phyloP scores from a whole-genome alignment of 1,140 invertebrate genomes.

The Zaprionus africanus region DNA sequence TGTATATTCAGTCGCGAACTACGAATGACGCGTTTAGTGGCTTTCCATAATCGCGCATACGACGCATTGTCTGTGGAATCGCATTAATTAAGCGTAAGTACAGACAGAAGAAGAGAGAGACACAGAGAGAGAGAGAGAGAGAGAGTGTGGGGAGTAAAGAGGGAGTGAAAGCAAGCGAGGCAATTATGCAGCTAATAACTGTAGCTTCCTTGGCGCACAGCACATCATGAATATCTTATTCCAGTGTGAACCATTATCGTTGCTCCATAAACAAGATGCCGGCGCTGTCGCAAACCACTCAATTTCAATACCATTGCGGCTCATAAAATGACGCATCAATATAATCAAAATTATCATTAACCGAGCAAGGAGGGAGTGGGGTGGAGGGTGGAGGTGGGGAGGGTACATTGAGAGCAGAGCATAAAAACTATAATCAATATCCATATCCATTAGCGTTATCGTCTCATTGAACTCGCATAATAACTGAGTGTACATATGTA shows the following conservation, averaged over 20 bases:
- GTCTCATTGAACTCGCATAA: constrained; percentile 78
- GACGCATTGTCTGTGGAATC: neutral
- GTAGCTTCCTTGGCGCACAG: constrained; percentile 9
- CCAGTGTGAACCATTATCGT: constrained; percentile 52
- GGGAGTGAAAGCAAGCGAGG: neutral
- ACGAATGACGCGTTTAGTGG: neutral
- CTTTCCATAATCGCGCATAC: neutral
- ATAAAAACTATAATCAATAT: constrained; percentile 83
- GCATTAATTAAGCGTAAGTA: constrained; percentile 35
- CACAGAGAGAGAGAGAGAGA: constrained; percentile 34
- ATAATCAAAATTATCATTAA: constrained; percentile 82
- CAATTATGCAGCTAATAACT: constrained; percentile 54
- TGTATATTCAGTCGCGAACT: neutral
- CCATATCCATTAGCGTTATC: constrained; percentile 83
- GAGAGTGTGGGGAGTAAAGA: neutral
- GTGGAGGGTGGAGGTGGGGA: neutral
- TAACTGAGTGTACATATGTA: constrained; percentile 63
- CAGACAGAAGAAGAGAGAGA: constrained; percentile 29
- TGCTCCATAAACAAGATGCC: constrained; percentile 55
- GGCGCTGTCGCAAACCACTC: constrained; percentile 73
- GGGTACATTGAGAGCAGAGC: constrained; percentile 39
- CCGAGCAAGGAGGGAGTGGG: neutral
- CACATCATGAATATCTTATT: constrained; percentile 49
- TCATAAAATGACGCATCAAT: constrained; percentile 82
- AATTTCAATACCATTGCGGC: constrained; percentile 81